A percentile compares a stretch with the other conserved stretches of the same genome.
Conservation (phyloP, 2,113 vertebrate genomes). For the Apaloderma vittatum region DNA sequence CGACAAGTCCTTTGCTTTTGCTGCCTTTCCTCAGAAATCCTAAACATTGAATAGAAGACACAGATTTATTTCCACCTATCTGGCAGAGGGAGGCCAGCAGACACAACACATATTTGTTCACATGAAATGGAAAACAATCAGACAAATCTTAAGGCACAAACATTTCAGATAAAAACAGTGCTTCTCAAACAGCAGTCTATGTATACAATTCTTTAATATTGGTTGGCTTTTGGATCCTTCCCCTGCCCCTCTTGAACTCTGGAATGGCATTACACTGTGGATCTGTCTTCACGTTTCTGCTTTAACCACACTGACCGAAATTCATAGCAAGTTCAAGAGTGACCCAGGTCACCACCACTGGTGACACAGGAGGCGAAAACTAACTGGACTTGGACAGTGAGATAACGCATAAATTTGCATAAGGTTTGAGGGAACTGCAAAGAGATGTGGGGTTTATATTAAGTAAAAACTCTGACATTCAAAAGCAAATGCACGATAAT, state of each 20-base stretch:
- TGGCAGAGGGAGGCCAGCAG: slow-evolving; percentile 21
- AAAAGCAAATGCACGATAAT: not conserved
- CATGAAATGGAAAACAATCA: slow-evolving; percentile 40
- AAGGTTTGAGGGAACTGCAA: not conserved
- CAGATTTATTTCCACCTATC: slow-evolving; percentile 43
- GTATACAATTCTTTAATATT: not conserved
- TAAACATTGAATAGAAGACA: slow-evolving; percentile 38
- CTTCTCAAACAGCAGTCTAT: not conserved
- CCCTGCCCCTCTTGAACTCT: not conserved
- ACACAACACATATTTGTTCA: slow-evolving; percentile 48
- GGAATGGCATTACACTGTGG: not conserved
- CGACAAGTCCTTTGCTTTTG: slow-evolving; percentile 23
- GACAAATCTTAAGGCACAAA: slow-evolving; percentile 39
- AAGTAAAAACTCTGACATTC: not conserved
- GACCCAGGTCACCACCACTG: not conserved
- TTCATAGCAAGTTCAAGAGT: slow-evolving; percentile 35
- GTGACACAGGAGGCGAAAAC: not conserved
- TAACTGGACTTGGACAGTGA: not conserved
- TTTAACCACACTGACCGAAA: slow-evolving; percentile 11
- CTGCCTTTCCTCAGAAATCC: slow-evolving; percentile 60
- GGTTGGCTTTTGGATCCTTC: not conserved
- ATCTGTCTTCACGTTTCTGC: not conserved
- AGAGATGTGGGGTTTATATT: not conserved
- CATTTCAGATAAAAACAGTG: not conserved
- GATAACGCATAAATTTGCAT: not conserved